phyloP scores from a whole-genome alignment of 1,140 invertebrate genomes.

The Oryctes rhinoceros region DNA sequence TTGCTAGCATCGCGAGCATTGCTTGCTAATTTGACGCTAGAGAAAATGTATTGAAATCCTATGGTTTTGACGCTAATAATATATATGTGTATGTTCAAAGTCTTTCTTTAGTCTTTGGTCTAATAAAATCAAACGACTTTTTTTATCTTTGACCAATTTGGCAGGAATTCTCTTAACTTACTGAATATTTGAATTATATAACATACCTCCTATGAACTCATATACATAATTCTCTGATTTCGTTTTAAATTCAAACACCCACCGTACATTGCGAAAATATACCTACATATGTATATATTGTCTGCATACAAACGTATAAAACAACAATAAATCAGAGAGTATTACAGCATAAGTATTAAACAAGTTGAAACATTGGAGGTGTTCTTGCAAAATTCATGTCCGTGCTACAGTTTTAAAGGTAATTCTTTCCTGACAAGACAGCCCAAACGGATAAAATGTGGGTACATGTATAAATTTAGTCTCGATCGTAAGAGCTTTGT shows the following conservation, averaged over 20 bases:
- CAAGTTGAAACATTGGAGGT: slow-evolving; percentile 35
- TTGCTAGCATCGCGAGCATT: no score
- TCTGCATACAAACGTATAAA: not conserved
- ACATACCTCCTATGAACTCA: not conserved
- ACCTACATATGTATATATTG: not conserved
- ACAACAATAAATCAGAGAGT: slow-evolving; percentile 12
- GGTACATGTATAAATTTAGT: slow-evolving; percentile 33
- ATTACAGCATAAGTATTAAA: slow-evolving; percentile 35
- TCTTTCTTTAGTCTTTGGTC: no score
- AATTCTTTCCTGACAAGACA: slow-evolving; percentile 34
- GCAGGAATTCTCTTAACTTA: no score
- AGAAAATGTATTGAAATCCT: no score
- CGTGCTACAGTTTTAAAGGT: slow-evolving; percentile 29
- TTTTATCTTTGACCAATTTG: no score
- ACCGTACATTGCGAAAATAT: not conserved
- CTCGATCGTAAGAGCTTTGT: slow-evolving; percentile 35
- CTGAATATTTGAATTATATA: no score
- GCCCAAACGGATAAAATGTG: slow-evolving; percentile 31
- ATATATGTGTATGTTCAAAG: no score
- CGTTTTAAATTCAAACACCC: not conserved
- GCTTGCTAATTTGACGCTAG: no score
- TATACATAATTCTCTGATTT: not conserved
- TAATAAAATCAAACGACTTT: no score
- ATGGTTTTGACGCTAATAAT: no score
- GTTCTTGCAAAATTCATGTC: slow-evolving; percentile 11